Evolutionary conservation across 2,797 vertebrate species (phyloP).

Genomic region (Danio aesculapii): DNA sequence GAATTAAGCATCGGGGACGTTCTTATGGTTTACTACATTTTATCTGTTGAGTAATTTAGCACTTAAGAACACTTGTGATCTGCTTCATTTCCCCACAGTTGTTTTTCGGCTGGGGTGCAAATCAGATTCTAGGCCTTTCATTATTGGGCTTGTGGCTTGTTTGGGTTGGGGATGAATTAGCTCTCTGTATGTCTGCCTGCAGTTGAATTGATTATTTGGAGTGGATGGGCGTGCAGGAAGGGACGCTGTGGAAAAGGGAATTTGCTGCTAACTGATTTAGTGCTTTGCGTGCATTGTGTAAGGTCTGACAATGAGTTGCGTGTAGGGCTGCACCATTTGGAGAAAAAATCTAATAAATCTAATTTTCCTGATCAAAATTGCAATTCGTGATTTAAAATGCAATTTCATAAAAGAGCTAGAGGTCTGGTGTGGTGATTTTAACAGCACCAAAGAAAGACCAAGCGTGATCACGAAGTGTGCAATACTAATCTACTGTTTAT

Average conservation of each 20-base stretch:
- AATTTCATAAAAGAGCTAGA: too few species aligned
- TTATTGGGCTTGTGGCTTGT: constrained; percentile 41
- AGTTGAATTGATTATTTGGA: constrained; percentile 36
- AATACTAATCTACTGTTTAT: too few species aligned
- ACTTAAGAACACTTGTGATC: constrained; percentile 31
- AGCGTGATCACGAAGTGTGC: too few species aligned
- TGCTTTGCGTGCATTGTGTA: neutral
- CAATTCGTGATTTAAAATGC: too few species aligned
- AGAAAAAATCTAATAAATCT: too few species aligned
- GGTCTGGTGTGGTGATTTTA: too few species aligned
- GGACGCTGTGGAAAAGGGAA: constrained; percentile 25
- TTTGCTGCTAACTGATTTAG: constrained; percentile 37
- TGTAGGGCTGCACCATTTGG: neutral
- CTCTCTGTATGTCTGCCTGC: constrained; percentile 34
- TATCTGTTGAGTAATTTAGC: constrained; percentile 32
- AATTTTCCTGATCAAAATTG: too few species aligned
- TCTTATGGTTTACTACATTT: neutral
- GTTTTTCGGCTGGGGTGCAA: constrained; percentile 26
- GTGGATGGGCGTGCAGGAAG: constrained; percentile 15
- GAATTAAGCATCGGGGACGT: neutral
- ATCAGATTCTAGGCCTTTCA: constrained; percentile 28
- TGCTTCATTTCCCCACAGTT: constrained; percentile 22
- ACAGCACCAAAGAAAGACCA: too few species aligned
- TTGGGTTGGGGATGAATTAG: constrained; percentile 49
- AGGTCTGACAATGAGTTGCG: constrained; percentile 16